These are phyloP conservation scores for Ganaspis sp. DNA, from an alignment of 1,140 invertebrate species.

Conservation along the genomic window DNA sequence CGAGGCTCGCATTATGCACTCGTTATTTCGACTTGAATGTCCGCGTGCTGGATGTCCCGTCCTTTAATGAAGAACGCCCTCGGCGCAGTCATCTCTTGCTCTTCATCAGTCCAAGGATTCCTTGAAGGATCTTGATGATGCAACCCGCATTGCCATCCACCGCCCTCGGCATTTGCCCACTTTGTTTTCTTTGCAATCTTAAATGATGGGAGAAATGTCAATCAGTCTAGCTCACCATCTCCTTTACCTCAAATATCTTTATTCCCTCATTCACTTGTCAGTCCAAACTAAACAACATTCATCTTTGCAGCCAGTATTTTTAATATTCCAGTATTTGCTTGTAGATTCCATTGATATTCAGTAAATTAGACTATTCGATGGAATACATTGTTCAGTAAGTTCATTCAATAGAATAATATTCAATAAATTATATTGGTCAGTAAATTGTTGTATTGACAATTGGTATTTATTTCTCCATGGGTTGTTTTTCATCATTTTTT, in stretches of 20 bases:
- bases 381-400: too few relatives aligned
- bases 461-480: too few relatives aligned
- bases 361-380: too few relatives aligned
- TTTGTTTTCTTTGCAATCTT: background rate
- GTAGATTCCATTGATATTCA: too few relatives aligned
- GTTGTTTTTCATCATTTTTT: too few relatives aligned
- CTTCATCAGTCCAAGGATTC: constrained; percentile 2
- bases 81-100: constrained; percentile 9
- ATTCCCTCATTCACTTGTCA: background rate
- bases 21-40: constrained; percentile 26
- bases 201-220: constrained; percentile 25
- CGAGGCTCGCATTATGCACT: constrained; percentile 23
- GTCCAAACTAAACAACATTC: background rate
- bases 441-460: too few relatives aligned
- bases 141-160: constrained; percentile 5
- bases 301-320: too few relatives aligned
- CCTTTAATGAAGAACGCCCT: constrained; percentile 30
- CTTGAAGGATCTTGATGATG: constrained; percentile 1
- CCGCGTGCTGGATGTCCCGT: background rate
- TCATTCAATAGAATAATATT: too few relatives aligned
- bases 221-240: background rate
- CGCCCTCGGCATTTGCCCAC: background rate
- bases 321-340: too few relatives aligned
- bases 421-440: too few relatives aligned
- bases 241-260: constrained; percentile 25